phyloP scores from a whole-genome alignment of 1,140 invertebrate genomes.

The Drosophila pruinosa region DNA sequence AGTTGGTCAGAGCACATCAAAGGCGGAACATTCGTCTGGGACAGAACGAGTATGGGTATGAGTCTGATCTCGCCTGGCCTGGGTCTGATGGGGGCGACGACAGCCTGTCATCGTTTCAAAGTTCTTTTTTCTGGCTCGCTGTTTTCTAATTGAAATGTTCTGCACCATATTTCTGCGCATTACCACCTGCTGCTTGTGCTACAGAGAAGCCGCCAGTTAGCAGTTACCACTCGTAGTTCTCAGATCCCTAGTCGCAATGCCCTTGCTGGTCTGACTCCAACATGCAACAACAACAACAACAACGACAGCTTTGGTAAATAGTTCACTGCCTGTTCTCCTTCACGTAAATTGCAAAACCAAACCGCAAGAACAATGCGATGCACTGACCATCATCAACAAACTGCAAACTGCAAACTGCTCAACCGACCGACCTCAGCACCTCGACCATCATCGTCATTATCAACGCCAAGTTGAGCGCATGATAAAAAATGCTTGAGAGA shows the following conservation, averaged over 20 bases:
- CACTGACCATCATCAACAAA: constrained; percentile 25
- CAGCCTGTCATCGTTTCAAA: constrained; percentile 64
- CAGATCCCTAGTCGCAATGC: constrained; percentile 7
- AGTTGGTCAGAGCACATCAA: constrained; percentile 77
- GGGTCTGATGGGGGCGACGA: constrained; percentile 70
- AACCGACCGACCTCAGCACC: constrained; percentile 47
- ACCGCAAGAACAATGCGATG: constrained; percentile 49
- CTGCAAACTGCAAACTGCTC: constrained; percentile 30
- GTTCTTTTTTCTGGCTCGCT: constrained; percentile 52
- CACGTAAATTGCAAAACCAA: constrained; percentile 61
- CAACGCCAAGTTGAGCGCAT: constrained; percentile 75
- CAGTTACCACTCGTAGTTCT: constrained; percentile 1
- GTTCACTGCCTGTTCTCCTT: constrained; percentile 52
- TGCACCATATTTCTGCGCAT: constrained; percentile 76
- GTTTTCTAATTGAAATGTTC: constrained; percentile 78
- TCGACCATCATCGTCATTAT: constrained; percentile 61
- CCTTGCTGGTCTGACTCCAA: constrained; percentile 12
- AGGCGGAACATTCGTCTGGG: constrained; percentile 59
- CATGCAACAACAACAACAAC: constrained; percentile 23
- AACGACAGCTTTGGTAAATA: constrained; percentile 63
- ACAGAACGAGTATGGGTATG: background rate
- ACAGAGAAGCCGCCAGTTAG: constrained; percentile 30
- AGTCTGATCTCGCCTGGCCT: constrained; percentile 2
- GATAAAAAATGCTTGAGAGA: constrained; percentile 70
- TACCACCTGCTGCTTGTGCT: constrained; percentile 70